These are phyloP conservation scores for Drosophila nr. medialis DNA, from an alignment of 2,888 invertebrate species.

Conservation along the genomic window DNA sequence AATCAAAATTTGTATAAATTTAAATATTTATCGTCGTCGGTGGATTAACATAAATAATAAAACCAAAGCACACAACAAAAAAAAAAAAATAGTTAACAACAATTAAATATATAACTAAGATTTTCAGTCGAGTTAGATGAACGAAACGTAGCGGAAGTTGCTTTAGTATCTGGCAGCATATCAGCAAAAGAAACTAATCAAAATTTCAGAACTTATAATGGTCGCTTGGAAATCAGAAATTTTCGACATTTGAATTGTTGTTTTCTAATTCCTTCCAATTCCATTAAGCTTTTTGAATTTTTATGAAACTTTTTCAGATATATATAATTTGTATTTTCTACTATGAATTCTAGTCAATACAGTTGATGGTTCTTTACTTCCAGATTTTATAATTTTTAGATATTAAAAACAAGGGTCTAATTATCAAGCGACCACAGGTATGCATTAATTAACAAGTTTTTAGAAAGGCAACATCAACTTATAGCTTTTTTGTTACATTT, in stretches of 20 bases:
- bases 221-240: constrained; percentile 1
- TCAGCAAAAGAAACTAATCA: background rate
- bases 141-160: constrained; percentile 36
- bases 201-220: constrained; percentile 6
- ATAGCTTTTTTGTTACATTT: constrained; percentile 9
- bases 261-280: background rate
- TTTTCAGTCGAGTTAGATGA: constrained; percentile 51
- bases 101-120: constrained; percentile 18
- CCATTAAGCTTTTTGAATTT: background rate
- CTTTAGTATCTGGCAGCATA: constrained; percentile 25
- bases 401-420: background rate
- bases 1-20: constrained; percentile 63
- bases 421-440: background rate
- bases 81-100: constrained; percentile 25
- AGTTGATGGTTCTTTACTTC: background rate
- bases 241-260: background rate
- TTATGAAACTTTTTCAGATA: background rate
- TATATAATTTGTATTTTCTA: background rate
- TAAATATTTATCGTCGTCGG: constrained; percentile 39
- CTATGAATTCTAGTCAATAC: background rate
- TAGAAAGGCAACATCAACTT: constrained; percentile 31
- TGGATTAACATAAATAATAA: constrained; percentile 41
- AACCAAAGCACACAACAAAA: constrained; percentile 39
- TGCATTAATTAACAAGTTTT: constrained; percentile 22
- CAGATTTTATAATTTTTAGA: background rate